A percentile compares a stretch with the other conserved stretches of the same genome.
phyloP scores from a whole-genome alignment of 2,113 vertebrate species.

The Lontra canadensis region DNA sequence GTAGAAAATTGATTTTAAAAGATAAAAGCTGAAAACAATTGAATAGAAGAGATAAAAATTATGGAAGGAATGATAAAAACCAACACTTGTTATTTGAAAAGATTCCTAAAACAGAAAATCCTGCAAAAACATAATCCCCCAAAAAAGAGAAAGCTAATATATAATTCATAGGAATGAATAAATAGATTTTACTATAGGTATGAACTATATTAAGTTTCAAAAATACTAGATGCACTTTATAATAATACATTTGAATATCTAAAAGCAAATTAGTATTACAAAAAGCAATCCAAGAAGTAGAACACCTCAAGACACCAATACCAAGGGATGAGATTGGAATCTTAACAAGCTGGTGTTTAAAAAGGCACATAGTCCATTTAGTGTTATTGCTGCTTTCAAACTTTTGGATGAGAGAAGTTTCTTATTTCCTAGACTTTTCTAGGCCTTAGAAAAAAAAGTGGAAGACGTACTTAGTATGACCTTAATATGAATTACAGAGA shows the following conservation, averaged over 20 bases:
- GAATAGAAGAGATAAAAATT: neutral
- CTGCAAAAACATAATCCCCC: neutral
- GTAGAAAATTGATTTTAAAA: neutral
- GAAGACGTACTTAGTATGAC: neutral
- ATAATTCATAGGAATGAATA: neutral
- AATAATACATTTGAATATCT: neutral
- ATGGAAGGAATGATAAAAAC: neutral
- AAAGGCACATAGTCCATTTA: neutral
- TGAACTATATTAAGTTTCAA: neutral
- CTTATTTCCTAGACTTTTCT: neutral
- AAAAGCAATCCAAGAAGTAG: neutral
- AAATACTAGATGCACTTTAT: neutral
- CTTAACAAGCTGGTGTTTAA: neutral
- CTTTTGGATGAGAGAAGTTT: neutral
- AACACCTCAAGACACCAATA: neutral
- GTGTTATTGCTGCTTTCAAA: neutral
- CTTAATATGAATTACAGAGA: neutral
- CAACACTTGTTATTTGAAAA: neutral
- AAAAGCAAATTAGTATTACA: neutral
- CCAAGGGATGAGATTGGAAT: neutral
- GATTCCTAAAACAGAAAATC: neutral
- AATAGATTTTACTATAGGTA: neutral
- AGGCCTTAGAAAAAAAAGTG: neutral
- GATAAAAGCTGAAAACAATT: neutral
- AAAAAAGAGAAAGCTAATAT: neutral